A percentile compares a stretch with the other conserved stretches of the same genome.
These are phyloP conservation scores for Ips nitidus DNA, from an alignment of 1,140 invertebrate species.

Conservation along the genomic window DNA sequence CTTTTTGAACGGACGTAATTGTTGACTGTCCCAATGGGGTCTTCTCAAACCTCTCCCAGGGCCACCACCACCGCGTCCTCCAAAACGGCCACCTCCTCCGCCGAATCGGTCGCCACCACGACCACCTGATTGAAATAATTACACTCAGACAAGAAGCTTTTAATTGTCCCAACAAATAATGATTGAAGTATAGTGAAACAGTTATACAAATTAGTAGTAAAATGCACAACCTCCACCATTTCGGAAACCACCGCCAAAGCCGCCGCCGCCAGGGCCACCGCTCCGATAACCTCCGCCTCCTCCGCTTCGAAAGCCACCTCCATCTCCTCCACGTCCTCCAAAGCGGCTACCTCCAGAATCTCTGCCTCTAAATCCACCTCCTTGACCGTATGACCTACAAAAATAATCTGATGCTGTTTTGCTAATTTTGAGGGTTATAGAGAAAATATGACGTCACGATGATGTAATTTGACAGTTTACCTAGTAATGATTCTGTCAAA, in stretches of 20 bases:
- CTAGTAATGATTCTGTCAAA: too few relatives aligned
- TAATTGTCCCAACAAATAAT: neutral
- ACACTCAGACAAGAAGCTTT: neutral
- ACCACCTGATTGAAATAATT: slow-evolving; percentile 9
- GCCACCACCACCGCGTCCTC: slow-evolving; percentile 53
- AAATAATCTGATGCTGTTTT: neutral
- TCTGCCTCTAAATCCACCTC: slow-evolving; percentile 31
- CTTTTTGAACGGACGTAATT: slow-evolving; percentile 87
- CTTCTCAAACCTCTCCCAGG: slow-evolving; percentile 52
- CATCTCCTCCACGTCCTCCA: slow-evolving; percentile 29
- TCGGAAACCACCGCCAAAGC: slow-evolving; percentile 51
- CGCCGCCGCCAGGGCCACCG: slow-evolving; percentile 54
- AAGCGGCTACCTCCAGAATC: slow-evolving; percentile 20
- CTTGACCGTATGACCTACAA: slow-evolving; percentile 12
- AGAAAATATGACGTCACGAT: too few relatives aligned
- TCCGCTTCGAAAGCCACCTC: slow-evolving; percentile 31
- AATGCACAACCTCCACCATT: slow-evolving; percentile 25
- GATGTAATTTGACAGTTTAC: too few relatives aligned
- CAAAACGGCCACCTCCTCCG: slow-evolving; percentile 58
- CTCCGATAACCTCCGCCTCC: slow-evolving; percentile 38
- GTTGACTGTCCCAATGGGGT: slow-evolving; percentile 78
- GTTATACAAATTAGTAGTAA: neutral
- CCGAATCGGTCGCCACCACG: slow-evolving; percentile 47
- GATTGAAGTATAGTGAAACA: neutral
- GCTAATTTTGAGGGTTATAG: neutral